phyloP scores from a whole-genome alignment of 1,140 invertebrate genomes.

The Galleria mellonella region DNA sequence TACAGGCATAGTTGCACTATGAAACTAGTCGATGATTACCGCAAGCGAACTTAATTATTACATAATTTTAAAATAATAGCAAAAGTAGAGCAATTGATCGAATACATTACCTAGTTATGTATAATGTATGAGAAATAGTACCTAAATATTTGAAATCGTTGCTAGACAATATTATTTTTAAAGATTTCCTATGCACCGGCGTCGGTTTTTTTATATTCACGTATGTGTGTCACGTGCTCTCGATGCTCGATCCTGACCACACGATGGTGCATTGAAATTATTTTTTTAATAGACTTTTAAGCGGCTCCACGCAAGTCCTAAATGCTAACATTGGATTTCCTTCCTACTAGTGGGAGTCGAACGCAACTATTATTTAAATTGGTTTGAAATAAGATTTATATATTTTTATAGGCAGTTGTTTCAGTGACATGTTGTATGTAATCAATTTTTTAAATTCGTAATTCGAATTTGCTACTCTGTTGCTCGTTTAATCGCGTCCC shows the following conservation, averaged over 20 bases:
- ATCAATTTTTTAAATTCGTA: conserved; percentile 30
- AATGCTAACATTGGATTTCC: not conserved
- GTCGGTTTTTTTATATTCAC: conserved; percentile 15
- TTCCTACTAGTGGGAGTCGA: conserved; percentile 24
- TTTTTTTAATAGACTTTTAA: conserved; percentile 53
- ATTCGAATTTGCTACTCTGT: conserved; percentile 7
- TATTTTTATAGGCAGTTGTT: conserved; percentile 67
- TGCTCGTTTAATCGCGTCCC: conserved; percentile 5
- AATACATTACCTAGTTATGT: conserved; percentile 61
- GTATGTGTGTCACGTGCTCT: conserved; percentile 10
- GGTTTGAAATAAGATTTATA: conserved; percentile 69
- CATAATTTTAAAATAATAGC: conserved; percentile 51
- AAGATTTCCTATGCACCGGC: conserved; percentile 44
- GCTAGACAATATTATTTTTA: conserved; percentile 62
- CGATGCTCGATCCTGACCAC: conserved; percentile 22
- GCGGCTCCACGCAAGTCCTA: not conserved
- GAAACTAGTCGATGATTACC: no score
- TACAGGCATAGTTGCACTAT: no score
- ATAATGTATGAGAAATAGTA: conserved; percentile 52
- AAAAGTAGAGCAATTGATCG: conserved; percentile 65
- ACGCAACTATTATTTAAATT: conserved; percentile 18
- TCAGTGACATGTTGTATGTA: conserved; percentile 26
- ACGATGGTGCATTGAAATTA: conserved; percentile 54
- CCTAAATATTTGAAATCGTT: conserved; percentile 46
- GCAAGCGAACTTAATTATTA: conserved; percentile 31